Conservation (phyloP, 2,797 vertebrate species). For the Coracias cyanogaster region DNA sequence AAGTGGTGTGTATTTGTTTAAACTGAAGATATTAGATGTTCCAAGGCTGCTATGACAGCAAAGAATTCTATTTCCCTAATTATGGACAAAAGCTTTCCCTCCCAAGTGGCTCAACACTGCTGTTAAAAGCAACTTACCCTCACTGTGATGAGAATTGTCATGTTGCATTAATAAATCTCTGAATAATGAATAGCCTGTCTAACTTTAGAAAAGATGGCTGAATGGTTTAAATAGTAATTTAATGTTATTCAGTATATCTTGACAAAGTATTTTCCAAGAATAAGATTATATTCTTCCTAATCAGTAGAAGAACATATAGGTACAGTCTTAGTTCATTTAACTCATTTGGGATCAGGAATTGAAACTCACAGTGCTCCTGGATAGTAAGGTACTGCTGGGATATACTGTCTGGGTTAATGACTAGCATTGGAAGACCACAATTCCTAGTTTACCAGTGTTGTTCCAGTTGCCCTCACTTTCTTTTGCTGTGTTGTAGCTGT, state of each 20-base stretch:
- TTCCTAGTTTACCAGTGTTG: neutral
- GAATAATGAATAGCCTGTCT: neutral
- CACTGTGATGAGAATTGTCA: neutral
- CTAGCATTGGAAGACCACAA: neutral
- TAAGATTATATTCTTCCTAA: neutral
- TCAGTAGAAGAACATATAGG: neutral
- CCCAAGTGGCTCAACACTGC: neutral
- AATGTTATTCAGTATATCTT: neutral
- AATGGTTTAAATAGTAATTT: neutral
- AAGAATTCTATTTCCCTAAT: slow-evolving; percentile 19
- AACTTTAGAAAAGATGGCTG: neutral
- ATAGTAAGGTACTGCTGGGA: neutral
- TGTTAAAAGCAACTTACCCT: neutral
- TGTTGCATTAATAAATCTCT: neutral
- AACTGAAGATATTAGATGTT: slow-evolving; percentile 26
- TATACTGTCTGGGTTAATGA: neutral
- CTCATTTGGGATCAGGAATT: neutral
- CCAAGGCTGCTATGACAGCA: neutral
- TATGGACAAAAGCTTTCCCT: neutral
- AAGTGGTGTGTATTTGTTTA: neutral
- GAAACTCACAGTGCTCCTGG: neutral
- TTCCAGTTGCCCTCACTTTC: neutral
- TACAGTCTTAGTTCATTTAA: neutral
- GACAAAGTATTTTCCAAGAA: neutral
- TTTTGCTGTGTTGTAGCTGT: neutral